Base-by-base conservation (phyloP, 2,113 vertebrate species). In the Bostrychus sinensis region DNA sequence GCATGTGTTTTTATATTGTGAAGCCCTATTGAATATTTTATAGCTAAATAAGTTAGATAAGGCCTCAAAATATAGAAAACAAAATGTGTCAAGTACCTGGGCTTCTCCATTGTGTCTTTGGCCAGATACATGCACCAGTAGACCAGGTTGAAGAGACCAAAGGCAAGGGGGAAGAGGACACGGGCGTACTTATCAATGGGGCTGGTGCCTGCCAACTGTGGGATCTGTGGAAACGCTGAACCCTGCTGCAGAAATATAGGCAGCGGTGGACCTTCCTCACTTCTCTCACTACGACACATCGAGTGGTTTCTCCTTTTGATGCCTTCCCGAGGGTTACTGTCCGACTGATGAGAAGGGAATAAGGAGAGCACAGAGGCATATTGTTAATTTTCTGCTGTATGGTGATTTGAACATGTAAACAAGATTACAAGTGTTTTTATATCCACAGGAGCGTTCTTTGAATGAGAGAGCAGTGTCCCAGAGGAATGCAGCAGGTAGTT, bases 51-150 rank as follows among this genome's bases (percentile, higher is more conserved):
- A n/a, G n/a, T n/a, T n/a, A n/a, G n/a, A n/a, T n/a, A n/a, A n/a
- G n/a, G n/a, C n/a, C n/a, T n/a, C n/a, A n/a, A n/a, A n/a, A n/a
- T 22, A 48, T 23, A 43, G 25, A 25, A 4, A 1, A 17, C n/a
- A 23, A 38, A 37, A 36, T 7, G 10, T 13, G 45, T 5, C 0
- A 41, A 58, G 61, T 72, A 90, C 89, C 88, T 91, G 71, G 80
- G 57, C 14, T 56, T 90, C 85, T 96, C 95, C 94, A 96, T 93
- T 13, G 93, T 95, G 80, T 98, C 95, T 77, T 95, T 96, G 80
- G 90, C 93, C 80, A 97, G 92, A 76, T 98, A 97, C 72, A 93
- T 92, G 28, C 93, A 89, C 96, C 96, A 98, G 80, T 98, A 98
- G 7, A 94, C 75, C 5, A 96, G 80, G 84, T 98, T 98, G 90